phyloP scores from a whole-genome alignment of 2,888 invertebrate genomes.

The Agonopterix subpropinquella region DNA sequence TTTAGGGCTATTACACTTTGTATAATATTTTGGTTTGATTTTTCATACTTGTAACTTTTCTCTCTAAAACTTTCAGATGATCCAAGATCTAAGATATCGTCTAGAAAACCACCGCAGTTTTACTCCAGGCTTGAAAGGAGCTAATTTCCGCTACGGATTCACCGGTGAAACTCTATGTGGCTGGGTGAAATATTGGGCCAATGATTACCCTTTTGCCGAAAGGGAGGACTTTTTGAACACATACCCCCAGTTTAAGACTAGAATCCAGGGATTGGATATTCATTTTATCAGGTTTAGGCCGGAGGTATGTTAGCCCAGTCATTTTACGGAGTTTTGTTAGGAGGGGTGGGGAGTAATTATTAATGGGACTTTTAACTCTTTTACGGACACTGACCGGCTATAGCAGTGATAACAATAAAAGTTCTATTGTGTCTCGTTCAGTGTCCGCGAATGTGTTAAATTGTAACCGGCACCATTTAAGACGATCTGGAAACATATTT shows the following conservation, averaged over 20 bases:
- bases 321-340: too few species aligned
- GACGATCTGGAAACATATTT: too few species aligned
- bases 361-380: too few species aligned
- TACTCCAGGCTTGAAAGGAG: conserved; percentile 79
- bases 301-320: conserved; percentile 6
- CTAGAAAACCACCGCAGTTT: conserved; percentile 34
- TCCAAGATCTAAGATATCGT: conserved; percentile 41
- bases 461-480: too few species aligned
- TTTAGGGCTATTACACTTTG: too few species aligned
- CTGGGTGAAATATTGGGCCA: conserved; percentile 85
- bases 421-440: too few species aligned
- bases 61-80: conserved; percentile 30
- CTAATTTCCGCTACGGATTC: conserved; percentile 87
- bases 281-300: conserved; percentile 32
- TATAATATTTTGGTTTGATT: not conserved
- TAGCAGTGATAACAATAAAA: too few species aligned
- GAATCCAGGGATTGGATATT: conserved; percentile 82
- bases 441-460: too few species aligned
- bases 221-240: conserved; percentile 81
- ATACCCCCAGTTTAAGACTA: conserved; percentile 85
- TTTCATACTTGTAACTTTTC: not conserved
- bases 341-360: too few species aligned
- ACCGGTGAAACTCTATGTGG: conserved; percentile 78
- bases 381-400: too few species aligned
- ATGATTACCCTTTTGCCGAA: conserved; percentile 77